Evolutionary conservation across 2,888 invertebrate genomes (phyloP).

Genomic region (Miltochrista miniata): DNA sequence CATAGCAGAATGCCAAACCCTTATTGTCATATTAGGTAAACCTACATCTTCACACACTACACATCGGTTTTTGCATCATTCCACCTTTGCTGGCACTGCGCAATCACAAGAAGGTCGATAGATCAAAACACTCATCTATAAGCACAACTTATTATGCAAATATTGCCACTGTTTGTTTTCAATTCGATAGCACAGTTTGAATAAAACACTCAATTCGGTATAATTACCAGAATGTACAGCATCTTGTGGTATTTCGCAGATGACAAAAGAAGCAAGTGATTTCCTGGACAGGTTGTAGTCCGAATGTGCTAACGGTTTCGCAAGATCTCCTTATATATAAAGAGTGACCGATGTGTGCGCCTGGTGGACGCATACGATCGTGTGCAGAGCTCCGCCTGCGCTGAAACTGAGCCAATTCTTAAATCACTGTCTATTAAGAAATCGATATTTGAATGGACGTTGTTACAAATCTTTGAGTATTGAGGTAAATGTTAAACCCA

Average conservation of each 20-base stretch:
- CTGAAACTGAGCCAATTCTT: slow-evolving; percentile 76
- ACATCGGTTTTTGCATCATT: slow-evolving; percentile 49
- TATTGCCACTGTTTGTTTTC: slow-evolving; percentile 23
- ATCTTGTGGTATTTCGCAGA: slow-evolving; percentile 54
- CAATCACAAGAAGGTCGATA: slow-evolving; percentile 47
- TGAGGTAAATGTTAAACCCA: slow-evolving; percentile 38
- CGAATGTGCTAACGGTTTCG: slow-evolving; percentile 79
- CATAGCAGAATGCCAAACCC: slow-evolving; percentile 42
- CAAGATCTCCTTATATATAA: slow-evolving; percentile 78
- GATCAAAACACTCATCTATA: slow-evolving; percentile 38
- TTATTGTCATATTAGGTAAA: slow-evolving; percentile 41
- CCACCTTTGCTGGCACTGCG: slow-evolving; percentile 42
- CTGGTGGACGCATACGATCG: slow-evolving; percentile 51
- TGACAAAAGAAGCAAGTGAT: slow-evolving; percentile 67
- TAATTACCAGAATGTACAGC: slow-evolving; percentile 65
- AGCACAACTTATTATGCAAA: slow-evolving; percentile 25
- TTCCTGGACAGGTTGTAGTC: slow-evolving; percentile 75
- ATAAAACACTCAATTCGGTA: slow-evolving; percentile 22
- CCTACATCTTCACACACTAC: slow-evolving; percentile 38
- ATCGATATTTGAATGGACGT: slow-evolving; percentile 70
- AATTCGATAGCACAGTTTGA: slow-evolving; percentile 14
- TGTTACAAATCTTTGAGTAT: slow-evolving; percentile 52
- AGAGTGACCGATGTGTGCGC: slow-evolving; percentile 59
- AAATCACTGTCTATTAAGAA: slow-evolving; percentile 52
- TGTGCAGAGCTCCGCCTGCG: slow-evolving; percentile 53